Evolutionary conservation across 2,797 vertebrate species (phyloP), one percentile per base, ranked within the genome.

Genomic region (Helostoma temminkii): DNA sequence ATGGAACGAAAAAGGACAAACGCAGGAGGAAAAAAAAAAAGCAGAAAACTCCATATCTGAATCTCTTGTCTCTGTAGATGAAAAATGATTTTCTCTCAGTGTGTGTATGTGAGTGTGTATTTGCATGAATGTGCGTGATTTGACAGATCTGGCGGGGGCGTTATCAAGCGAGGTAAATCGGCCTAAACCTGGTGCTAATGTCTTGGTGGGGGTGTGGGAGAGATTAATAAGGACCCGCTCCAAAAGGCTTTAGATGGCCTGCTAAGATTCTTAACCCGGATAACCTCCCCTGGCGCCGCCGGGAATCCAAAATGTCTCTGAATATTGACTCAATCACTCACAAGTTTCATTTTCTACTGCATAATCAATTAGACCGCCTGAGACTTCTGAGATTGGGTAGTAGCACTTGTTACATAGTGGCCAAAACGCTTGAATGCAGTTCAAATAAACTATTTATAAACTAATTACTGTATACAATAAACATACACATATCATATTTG

Each of bases 251-350:
- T 95, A 96, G 94, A 89, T 70, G 86, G 90, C 84, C 65, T 81
- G 93, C 93, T 97, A 96, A 97, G 96, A 95, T 94, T 96, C 95
- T 97, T 96, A 96, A 96, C 95, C 94, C 92, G 90, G 92, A 94
- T 96, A 96, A 94, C 93, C 94, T 95, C 93, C 88, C 88, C 91
- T 94, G 93, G 94, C 95, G 93, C 92, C 83, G 43, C 76, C 32
- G 70, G 37, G 70, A 73, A 83, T 83, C 78, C 66, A 82, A 86
- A 88, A 87, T 83, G 87, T 85, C 79, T 76, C 82, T 63, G 78
- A 85, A 78, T 65, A 71, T 75, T 9, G 59, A 78, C 9, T 58
- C 54, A 66, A 79, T 74, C 73, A 68, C 61, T 80, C 67, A 62
- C 66, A 81, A 81, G 72, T 75, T 76, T 86, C 41, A 71, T 66